Evolutionary conservation across 2,797 vertebrate genomes (phyloP).

Genomic region (Spheniscus humboldti): DNA sequence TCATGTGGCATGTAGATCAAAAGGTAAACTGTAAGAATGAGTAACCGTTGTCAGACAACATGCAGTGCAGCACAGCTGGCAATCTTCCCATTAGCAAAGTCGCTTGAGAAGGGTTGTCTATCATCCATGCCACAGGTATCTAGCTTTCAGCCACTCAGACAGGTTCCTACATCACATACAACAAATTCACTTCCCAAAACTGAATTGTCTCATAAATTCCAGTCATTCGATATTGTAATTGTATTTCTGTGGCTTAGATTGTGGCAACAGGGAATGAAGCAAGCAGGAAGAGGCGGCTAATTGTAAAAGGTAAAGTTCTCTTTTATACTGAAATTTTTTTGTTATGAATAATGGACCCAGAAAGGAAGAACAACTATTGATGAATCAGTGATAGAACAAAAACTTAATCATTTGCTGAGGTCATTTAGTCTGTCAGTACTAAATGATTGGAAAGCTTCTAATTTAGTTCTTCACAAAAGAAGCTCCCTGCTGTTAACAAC

Average conservation of each 20-base stretch:
- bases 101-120: accelerated
- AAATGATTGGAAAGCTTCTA: constrained; percentile 1
- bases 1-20: background rate
- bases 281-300: background rate
- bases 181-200: background rate
- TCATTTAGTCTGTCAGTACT: background rate
- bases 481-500: constrained; percentile 3
- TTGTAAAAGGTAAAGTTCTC: background rate
- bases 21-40: background rate
- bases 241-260: background rate
- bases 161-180: background rate
- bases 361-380: background rate
- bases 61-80: background rate
- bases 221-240: background rate
- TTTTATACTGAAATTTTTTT: background rate
- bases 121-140: background rate
- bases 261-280: background rate
- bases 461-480: background rate
- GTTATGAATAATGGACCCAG: background rate
- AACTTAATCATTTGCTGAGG: background rate
- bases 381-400: background rate
- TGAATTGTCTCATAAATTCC: background rate
- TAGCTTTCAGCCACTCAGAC: background rate
- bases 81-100: background rate
- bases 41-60: background rate